Percentiles rank a stretch among this genome's conserved stretches.
phyloP scores from a whole-genome alignment of 1,140 invertebrate genomes.

The Lordiphosa clarofinis region DNA sequence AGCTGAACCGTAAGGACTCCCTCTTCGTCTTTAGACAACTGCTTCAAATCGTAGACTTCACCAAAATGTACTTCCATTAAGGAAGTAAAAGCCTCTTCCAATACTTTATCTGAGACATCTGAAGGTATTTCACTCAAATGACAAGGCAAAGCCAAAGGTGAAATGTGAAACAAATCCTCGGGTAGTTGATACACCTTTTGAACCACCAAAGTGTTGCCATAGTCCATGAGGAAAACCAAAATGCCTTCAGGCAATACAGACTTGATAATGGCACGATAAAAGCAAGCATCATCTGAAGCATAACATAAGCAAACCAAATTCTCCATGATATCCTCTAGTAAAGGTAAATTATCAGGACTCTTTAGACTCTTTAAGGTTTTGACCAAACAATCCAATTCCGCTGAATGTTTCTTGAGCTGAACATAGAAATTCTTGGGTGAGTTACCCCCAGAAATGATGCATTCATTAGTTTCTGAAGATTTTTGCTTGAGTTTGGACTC shows the following conservation, averaged over 20 bases:
- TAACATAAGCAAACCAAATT: conserved; percentile 82
- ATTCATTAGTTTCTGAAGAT: conserved; percentile 42
- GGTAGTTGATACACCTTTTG: conserved; percentile 83
- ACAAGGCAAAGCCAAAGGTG: conserved; percentile 83
- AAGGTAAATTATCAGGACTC: conserved; percentile 28
- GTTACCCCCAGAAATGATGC: conserved; percentile 83
- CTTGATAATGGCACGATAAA: conserved; percentile 85
- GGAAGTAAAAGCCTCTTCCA: conserved; percentile 52
- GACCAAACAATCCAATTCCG: conserved; percentile 83
- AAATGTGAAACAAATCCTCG: conserved; percentile 82
- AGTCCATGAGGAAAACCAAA: conserved; percentile 86
- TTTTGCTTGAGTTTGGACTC: conserved; percentile 31
- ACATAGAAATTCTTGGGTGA: conserved; percentile 87
- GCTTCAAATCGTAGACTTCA: conserved; percentile 59
- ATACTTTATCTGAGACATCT: conserved; percentile 29
- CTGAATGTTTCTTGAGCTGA: conserved; percentile 83
- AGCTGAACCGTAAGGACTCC: conserved; percentile 37
- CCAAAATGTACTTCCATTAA: conserved; percentile 70
- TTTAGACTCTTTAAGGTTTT: conserved; percentile 78
- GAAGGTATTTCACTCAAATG: conserved; percentile 77
- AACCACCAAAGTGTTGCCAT: conserved; percentile 84
- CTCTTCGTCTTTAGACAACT: conserved; percentile 17
- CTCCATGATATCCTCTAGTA: background rate
- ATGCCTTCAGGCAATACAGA: conserved; percentile 81
- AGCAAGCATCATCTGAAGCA: conserved; percentile 85